A percentile compares a stretch with the other conserved stretches of the same genome.
Evolutionary conservation across 2,113 vertebrate species (phyloP).

Genomic region (Actenoides lindsayi): DNA sequence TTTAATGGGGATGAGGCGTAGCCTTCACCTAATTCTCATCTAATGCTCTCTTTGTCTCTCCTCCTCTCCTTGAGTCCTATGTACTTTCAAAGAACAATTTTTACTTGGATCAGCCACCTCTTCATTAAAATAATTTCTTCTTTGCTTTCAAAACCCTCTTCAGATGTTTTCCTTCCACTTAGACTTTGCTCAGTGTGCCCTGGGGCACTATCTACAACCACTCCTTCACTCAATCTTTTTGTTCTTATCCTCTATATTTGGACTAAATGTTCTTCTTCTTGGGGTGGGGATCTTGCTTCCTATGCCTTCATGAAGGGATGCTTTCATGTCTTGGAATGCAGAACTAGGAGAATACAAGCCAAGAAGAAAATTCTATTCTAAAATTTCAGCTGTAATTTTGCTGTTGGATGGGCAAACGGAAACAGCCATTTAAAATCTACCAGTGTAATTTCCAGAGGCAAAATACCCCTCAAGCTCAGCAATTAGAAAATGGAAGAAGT

Average conservation of each 20-base stretch:
- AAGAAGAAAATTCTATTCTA: not conserved
- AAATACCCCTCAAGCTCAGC: not conserved
- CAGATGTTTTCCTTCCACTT: not conserved
- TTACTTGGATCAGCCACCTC: not conserved
- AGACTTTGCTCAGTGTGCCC: not conserved
- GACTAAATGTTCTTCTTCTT: not conserved
- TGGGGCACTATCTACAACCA: not conserved
- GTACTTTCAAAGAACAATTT: not conserved
- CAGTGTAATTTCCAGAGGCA: not conserved
- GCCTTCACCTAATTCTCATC: not conserved
- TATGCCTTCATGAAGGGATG: not conserved
- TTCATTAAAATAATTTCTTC: constrained; percentile 16
- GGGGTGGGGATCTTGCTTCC: not conserved
- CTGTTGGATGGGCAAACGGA: not conserved
- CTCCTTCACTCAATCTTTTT: not conserved
- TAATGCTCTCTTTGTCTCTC: not conserved
- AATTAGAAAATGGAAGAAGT: constrained; percentile 36
- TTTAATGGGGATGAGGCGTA: not conserved
- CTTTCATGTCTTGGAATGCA: not conserved
- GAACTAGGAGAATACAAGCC: not conserved
- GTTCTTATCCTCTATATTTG: not conserved
- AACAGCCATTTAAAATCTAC: not conserved
- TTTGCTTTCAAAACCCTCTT: constrained; percentile 3
- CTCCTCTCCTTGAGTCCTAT: not conserved
- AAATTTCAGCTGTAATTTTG: constrained; percentile 13